Percentiles rank a stretch among this genome's conserved stretches.
phyloP scores from a whole-genome alignment of 2,113 vertebrate genomes.

The Hirundichthys speculiger region DNA sequence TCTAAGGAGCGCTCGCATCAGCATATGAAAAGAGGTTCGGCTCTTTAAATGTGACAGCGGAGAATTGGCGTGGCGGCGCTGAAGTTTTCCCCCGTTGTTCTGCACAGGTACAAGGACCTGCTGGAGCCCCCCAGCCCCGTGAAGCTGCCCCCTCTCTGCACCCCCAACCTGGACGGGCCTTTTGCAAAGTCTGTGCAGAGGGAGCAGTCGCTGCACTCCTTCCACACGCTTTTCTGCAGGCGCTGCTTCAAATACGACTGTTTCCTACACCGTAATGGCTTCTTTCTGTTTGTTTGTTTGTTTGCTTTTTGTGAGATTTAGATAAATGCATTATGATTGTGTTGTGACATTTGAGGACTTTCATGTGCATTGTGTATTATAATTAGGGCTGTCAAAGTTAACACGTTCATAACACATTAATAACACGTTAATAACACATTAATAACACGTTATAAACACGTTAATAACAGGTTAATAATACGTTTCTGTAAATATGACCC shows the following conservation, averaged over 20 bases:
- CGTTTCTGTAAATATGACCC: too few relatives aligned
- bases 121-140: conserved; percentile 88
- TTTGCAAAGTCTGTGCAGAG: conserved; percentile 95
- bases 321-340: background rate
- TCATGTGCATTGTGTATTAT: too few relatives aligned
- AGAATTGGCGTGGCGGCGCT: background rate
- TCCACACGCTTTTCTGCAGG: conserved; percentile 97
- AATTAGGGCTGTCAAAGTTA: too few relatives aligned
- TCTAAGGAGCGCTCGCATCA: conserved; percentile 57
- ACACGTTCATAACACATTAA: too few relatives aligned
- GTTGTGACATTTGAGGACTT: background rate
- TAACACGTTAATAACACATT: too few relatives aligned
- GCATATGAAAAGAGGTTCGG: conserved; percentile 57
- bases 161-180: conserved; percentile 95
- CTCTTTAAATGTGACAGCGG: conserved; percentile 8
- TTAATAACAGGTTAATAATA: too few relatives aligned
- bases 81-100: conserved; percentile 5
- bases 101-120: conserved; percentile 91
- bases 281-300: conserved; percentile 7
- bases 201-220: conserved; percentile 96
- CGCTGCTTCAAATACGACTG: conserved; percentile 99
- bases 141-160: conserved; percentile 93
- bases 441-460: too few relatives aligned
- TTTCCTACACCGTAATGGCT: conserved; percentile 91
- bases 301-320: too few relatives aligned